Conservation (phyloP, 2,797 vertebrate species). For the Hemibagrus guttatus region DNA sequence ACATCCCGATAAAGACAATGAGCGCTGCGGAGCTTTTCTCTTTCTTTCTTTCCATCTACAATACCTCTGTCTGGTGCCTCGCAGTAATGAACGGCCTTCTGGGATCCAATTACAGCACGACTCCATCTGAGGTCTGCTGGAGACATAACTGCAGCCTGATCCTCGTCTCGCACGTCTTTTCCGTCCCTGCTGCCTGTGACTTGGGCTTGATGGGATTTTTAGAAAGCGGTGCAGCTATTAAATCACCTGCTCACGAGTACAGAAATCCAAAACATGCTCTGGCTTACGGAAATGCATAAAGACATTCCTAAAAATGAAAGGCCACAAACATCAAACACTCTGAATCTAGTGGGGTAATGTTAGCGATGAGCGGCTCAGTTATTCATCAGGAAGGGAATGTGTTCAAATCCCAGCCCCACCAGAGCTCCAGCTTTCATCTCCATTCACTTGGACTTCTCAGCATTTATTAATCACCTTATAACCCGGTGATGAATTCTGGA, state of each 20-base stretch:
- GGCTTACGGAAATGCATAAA: neutral
- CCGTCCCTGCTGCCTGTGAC: constrained; percentile 67
- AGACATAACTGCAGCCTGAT: constrained; percentile 73
- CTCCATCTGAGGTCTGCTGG: constrained; percentile 76
- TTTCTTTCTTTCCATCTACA: constrained; percentile 51
- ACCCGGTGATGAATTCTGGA: neutral
- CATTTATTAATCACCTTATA: neutral
- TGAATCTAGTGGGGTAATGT: too few species aligned
- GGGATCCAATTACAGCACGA: constrained; percentile 82
- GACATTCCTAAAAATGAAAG: neutral
- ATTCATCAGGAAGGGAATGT: neutral
- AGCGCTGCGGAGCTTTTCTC: constrained; percentile 59
- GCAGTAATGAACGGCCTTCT: constrained; percentile 81
- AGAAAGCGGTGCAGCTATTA: constrained; percentile 45
- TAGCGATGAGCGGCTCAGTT: neutral
- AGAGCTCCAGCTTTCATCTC: neutral
- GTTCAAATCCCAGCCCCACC: neutral
- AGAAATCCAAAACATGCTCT: neutral
- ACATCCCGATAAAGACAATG: constrained; percentile 66
- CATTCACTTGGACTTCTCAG: neutral
- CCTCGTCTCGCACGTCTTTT: constrained; percentile 50
- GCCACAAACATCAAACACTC: neutral
- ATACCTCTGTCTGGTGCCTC: constrained; percentile 71
- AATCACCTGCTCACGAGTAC: constrained; percentile 24
- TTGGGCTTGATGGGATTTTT: constrained; percentile 78